A percentile compares a stretch with the other conserved stretches of the same genome.
Conservation (phyloP, 2,888 invertebrate species). For the Omphaloscelis lunosa region DNA sequence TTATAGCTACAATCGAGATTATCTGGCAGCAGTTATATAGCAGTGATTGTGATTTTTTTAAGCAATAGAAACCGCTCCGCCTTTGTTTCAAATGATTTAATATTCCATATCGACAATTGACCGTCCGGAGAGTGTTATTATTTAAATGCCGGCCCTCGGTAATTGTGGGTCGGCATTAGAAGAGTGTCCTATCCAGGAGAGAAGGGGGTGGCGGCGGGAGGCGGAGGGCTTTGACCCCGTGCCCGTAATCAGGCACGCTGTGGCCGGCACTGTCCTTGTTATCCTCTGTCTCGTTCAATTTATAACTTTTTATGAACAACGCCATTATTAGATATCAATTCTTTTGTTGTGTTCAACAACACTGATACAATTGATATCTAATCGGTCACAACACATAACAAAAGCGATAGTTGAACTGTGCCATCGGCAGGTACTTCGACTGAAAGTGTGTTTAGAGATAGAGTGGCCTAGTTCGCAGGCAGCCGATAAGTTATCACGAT, state of each 20-base stretch:
- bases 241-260: conserved; percentile 78
- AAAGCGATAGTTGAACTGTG: conserved; percentile 78
- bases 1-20: conserved; percentile 45
- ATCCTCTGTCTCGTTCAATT: conserved; percentile 49
- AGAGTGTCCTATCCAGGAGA: conserved; percentile 67
- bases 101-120: conserved; percentile 54
- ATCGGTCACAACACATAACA: conserved; percentile 65
- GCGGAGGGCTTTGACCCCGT: conserved; percentile 80
- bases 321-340: conserved; percentile 50
- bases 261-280: conserved; percentile 62
- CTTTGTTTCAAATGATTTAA: conserved; percentile 55
- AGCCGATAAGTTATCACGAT: conserved; percentile 83
- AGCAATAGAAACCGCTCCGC: conserved; percentile 11
- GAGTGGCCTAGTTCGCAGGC: conserved; percentile 83
- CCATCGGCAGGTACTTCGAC: conserved; percentile 71
- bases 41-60: conserved; percentile 19
- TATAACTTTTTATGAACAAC: conserved; percentile 44
- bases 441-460: conserved; percentile 77
- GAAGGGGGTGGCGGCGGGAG: conserved; percentile 63
- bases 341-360: conserved; percentile 47
- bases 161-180: conserved; percentile 67
- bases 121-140: conserved; percentile 58
- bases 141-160: conserved; percentile 60
- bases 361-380: conserved; percentile 64
- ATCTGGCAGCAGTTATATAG: conserved; percentile 21